Evolutionary conservation across 1,140 invertebrate genomes (phyloP), one percentile per base, ranked within the genome.

Genomic region (Drosophila dunni): DNA sequence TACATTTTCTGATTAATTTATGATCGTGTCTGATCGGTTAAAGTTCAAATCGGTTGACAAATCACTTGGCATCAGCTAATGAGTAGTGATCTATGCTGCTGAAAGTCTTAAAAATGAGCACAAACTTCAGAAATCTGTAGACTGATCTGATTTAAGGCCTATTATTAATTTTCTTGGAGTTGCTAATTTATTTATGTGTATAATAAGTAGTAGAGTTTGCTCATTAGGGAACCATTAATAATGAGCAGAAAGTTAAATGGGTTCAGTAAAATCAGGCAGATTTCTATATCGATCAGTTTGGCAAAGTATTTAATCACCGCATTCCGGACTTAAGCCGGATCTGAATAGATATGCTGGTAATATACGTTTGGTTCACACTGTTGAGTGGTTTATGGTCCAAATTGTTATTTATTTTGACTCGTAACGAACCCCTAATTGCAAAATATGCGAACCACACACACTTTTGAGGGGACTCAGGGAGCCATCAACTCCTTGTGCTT

Each of bases 361-460:
- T 10, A 33, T 44, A 7, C 11, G 36, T 3, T 34, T 36, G 17
- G 9, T 40, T 24, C 3, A 3, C 15, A 63, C 7, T 48, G 64
- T 24, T 7, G 13, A 42, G 60, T 64, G 68, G 68, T 63, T 63
- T 54, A 62, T 69, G 54, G 38, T 17, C 24, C 17, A 8, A 60
- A 62, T 7, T n/a, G 40, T 50, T 56, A 38, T 64, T 72, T 72
- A 36, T 61, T 69, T 62, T 68, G 64, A 62, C 65, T 74, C 58
- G 72, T 34, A 56, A 62, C 57, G 66, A 63, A 75, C 66, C 72
- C 66, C 65, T 75, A 75, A 75, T 75, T 75, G 66, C 42, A 44
- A 33, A 58, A 46, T 44, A 54, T 66, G 63, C 15, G 56, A 46
- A 45, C n/a, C 42, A 45, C 11, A 40, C 38, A 42, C 38, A 42